Conservation (phyloP, 1,140 invertebrate genomes). For the Eupristina koningsbergeri region DNA sequence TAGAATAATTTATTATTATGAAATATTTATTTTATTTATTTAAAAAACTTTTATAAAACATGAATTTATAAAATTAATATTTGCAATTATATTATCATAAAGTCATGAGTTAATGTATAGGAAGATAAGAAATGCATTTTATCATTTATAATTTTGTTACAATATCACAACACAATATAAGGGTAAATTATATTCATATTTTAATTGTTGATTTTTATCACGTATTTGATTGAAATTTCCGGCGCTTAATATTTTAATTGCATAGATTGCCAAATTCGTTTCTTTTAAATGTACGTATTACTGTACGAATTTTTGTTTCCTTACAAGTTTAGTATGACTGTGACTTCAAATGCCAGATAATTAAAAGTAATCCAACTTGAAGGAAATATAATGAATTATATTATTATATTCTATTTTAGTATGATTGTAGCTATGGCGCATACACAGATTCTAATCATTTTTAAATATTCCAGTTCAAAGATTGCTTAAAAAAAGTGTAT, state of each 20-base stretch:
- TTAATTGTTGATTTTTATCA: slow-evolving; percentile 25
- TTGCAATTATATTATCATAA: too few relatives aligned
- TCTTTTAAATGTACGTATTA: slow-evolving; percentile 8
- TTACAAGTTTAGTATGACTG: background rate
- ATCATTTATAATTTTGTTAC: background rate
- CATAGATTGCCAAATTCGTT: slow-evolving; percentile 1
- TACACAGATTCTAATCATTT: background rate
- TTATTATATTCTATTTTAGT: slow-evolving; percentile 1
- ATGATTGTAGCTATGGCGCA: background rate
- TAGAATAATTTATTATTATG: too few relatives aligned
- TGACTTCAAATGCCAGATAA: background rate
- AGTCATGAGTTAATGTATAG: too few relatives aligned
- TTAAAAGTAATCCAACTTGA: slow-evolving; percentile 43
- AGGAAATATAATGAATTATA: slow-evolving; percentile 9
- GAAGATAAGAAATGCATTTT: background rate
- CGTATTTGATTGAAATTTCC: slow-evolving; percentile 20
- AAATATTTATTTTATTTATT: too few relatives aligned
- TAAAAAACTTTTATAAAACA: too few relatives aligned
- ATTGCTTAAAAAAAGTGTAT: too few relatives aligned
- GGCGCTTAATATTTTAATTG: slow-evolving; percentile 13
- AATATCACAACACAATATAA: background rate
- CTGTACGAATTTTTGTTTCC: background rate
- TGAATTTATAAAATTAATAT: too few relatives aligned
- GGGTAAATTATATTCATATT: slow-evolving; percentile 23
- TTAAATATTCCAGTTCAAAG: too few relatives aligned